These are phyloP conservation scores for Felis chaus DNA, from an alignment of 2,113 vertebrate species.

Conservation along the genomic window DNA sequence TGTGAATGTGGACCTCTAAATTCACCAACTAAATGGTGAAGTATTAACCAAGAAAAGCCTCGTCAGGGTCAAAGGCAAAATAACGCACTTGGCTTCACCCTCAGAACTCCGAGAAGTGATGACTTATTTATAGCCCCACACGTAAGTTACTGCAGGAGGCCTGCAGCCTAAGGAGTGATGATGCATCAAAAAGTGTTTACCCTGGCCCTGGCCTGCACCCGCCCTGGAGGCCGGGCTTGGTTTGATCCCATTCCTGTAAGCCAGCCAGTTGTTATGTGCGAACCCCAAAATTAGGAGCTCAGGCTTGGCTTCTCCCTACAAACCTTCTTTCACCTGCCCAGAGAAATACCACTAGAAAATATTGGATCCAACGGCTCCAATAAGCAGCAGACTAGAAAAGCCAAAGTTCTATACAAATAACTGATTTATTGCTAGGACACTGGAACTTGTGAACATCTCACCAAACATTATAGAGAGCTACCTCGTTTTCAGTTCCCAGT, in stretches of 20 bases:
- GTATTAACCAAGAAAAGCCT: conserved; percentile 45
- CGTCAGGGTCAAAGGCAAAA: conserved; percentile 32
- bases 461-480: not conserved
- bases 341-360: not conserved
- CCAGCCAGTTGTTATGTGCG: not conserved
- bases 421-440: not conserved
- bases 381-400: not conserved
- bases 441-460: not conserved
- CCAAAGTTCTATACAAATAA: not conserved
- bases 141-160: conserved; percentile 50
- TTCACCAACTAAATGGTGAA: not conserved
- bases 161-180: conserved; percentile 56
- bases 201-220: not conserved
- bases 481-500: not conserved
- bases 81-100: not conserved
- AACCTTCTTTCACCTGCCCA: not conserved
- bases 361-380: not conserved
- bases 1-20: conserved; percentile 10
- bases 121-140: conserved; percentile 77
- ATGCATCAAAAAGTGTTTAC: not conserved
- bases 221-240: no score
- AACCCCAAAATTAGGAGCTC: not conserved
- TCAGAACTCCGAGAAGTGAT: conserved; percentile 17
- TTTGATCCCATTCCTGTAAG: not conserved
- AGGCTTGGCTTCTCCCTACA: not conserved